A percentile compares a stretch with the other conserved stretches of the same genome.
phyloP scores from a whole-genome alignment of 2,113 vertebrate species.

The Podarcis raffonei region DNA sequence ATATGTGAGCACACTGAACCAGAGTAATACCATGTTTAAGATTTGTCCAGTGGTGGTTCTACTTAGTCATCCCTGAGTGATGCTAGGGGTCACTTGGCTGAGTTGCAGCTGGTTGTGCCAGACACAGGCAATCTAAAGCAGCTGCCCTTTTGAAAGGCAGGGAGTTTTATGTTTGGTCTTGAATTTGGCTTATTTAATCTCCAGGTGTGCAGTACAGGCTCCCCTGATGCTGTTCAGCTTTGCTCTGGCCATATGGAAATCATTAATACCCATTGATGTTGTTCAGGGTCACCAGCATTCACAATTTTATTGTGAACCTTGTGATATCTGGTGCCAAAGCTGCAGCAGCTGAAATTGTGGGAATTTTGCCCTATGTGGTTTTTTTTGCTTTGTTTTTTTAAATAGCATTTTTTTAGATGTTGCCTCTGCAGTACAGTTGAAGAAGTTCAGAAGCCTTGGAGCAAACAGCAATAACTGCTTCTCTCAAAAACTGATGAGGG shows the following conservation, averaged over 20 bases:
- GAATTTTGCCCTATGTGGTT: not conserved
- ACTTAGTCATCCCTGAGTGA: not conserved
- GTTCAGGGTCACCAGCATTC: constrained; percentile 11
- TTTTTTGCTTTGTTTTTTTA: not conserved
- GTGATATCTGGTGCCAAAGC: not conserved
- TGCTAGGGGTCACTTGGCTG: not conserved
- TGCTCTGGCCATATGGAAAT: not conserved
- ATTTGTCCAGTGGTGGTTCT: not conserved
- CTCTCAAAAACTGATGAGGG: not conserved
- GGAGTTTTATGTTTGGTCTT: not conserved
- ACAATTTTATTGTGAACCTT: constrained; percentile 24
- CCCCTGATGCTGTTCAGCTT: not conserved
- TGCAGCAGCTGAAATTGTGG: constrained; percentile 2
- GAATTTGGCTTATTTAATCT: constrained; percentile 21
- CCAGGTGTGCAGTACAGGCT: constrained; percentile 15
- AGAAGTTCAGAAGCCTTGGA: not conserved
- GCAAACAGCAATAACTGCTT: not conserved
- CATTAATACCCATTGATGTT: constrained; percentile 18
- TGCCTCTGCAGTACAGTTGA: not conserved
- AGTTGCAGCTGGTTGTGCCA: constrained; percentile 1
- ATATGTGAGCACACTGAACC: not conserved
- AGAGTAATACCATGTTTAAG: not conserved
- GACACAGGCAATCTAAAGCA: constrained; percentile 18
- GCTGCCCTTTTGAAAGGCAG: not conserved
- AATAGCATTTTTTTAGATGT: not conserved